Evolutionary conservation across 2,113 vertebrate genomes (phyloP).

Genomic region (Craseonycteris thonglongyai): DNA sequence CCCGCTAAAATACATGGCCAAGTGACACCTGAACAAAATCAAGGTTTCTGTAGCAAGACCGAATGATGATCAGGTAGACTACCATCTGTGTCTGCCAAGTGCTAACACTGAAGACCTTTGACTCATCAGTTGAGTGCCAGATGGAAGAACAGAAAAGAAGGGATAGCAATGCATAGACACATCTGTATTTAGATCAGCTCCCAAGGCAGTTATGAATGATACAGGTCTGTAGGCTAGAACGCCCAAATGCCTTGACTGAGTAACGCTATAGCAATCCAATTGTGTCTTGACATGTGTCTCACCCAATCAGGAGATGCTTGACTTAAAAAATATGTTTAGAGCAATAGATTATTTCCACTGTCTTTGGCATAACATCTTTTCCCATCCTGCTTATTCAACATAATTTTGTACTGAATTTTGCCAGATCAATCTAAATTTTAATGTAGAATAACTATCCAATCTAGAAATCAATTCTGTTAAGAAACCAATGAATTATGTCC

Average conservation of each 20-base stretch:
- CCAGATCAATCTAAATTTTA: constrained; percentile 34
- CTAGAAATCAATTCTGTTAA: constrained; percentile 55
- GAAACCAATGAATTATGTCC: constrained; percentile 45
- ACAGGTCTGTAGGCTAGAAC: background rate
- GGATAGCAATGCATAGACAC: no score
- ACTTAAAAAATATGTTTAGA: constrained; percentile 5
- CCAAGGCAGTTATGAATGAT: background rate
- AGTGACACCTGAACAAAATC: background rate
- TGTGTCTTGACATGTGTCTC: background rate
- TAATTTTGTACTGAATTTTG: constrained; percentile 32
- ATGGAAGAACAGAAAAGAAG: background rate
- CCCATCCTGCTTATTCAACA: background rate
- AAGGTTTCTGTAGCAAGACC: background rate
- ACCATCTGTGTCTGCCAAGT: background rate
- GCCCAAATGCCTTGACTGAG: background rate
- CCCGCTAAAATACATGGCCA: background rate
- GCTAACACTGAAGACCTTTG: background rate
- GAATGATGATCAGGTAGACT: background rate
- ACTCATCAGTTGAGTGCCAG: background rate
- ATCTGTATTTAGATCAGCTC: background rate
- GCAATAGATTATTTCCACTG: background rate
- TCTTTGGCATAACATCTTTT: background rate
- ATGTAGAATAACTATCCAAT: constrained; percentile 25
- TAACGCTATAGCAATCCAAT: background rate
- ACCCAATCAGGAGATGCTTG: background rate